phyloP scores from a whole-genome alignment of 2,888 invertebrate species.

The Corythucha ciliata region DNA sequence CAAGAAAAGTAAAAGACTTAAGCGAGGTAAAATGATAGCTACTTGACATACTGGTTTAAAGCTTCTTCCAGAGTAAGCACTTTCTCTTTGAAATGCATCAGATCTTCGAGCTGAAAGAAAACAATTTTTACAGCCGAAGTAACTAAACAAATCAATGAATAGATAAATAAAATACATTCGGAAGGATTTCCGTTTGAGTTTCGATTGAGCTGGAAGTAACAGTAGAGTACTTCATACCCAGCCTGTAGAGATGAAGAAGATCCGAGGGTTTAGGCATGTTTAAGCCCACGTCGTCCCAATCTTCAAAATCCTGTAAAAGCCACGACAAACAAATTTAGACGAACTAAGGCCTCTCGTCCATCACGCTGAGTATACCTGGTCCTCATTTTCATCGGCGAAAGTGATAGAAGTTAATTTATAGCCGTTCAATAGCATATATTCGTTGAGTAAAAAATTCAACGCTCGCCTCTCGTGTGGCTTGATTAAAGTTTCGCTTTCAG shows the following conservation, averaged over 20 bases:
- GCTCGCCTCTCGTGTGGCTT: slow-evolving; percentile 76
- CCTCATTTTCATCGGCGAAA: slow-evolving; percentile 82
- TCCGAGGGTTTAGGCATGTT: slow-evolving; percentile 74
- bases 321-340: slow-evolving; percentile 9
- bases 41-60: too few relatives aligned
- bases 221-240: slow-evolving; percentile 44
- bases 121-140: too few relatives aligned
- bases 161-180: too few relatives aligned
- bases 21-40: too few relatives aligned
- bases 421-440: slow-evolving; percentile 55
- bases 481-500: too few relatives aligned
- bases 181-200: slow-evolving; percentile 24
- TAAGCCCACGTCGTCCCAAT: slow-evolving; percentile 85
- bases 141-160: too few relatives aligned
- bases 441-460: slow-evolving; percentile 77
- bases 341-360: not conserved
- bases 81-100: too few relatives aligned
- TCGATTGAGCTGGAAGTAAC: slow-evolving; percentile 36
- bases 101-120: too few relatives aligned
- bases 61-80: too few relatives aligned
- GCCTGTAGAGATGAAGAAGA: slow-evolving; percentile 58
- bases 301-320: slow-evolving; percentile 43
- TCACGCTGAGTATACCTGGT: slow-evolving; percentile 65
- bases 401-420: slow-evolving; percentile 83
- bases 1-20: too few relatives aligned